Evolutionary conservation across 92 coral and sea anemone genomes (phyloP).

Genomic region (Galaxea fascicularis): DNA sequence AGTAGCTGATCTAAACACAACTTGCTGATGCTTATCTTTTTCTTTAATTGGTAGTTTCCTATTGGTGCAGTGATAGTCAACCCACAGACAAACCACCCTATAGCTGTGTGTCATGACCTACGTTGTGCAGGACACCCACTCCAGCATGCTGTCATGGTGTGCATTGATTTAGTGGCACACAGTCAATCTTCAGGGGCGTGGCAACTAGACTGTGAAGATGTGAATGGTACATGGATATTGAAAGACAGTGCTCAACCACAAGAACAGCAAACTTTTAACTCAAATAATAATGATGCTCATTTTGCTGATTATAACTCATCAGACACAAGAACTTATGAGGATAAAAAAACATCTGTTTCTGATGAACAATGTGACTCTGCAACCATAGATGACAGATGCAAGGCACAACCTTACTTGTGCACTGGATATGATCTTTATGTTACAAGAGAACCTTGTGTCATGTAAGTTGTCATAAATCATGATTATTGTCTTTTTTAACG

Average conservation of each 20-base stretch:
- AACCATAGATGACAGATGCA: conserved; percentile 8
- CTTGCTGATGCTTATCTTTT: not conserved
- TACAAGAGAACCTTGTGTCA: conserved; percentile 95
- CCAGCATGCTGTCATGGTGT: conserved; percentile 96
- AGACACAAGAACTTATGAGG: not conserved
- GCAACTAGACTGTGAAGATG: conserved; percentile 62
- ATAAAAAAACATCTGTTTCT: not conserved
- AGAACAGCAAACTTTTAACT: not conserved
- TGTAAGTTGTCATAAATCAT: conserved; percentile 67
- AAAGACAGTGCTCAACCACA: not conserved
- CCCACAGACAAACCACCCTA: conserved; percentile 64
- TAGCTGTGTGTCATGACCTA: conserved; percentile 84
- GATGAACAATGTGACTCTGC: not conserved
- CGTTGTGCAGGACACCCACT: conserved; percentile 85
- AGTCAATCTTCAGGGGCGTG: conserved; percentile 91
- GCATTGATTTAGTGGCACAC: conserved; percentile 90
- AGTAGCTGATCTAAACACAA: not conserved
- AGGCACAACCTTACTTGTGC: conserved; percentile 78
- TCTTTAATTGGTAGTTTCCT: conserved; percentile 59
- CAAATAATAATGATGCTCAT: too few relatives aligned
- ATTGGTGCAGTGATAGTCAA: conserved; percentile 88
- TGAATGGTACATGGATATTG: conserved; percentile 63
- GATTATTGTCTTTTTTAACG: too few relatives aligned
- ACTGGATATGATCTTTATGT: conserved; percentile 97
- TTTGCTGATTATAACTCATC: not conserved